Base-by-base conservation (phyloP, 2,888 invertebrate genomes). In the Lithophane leautieri region DNA sequence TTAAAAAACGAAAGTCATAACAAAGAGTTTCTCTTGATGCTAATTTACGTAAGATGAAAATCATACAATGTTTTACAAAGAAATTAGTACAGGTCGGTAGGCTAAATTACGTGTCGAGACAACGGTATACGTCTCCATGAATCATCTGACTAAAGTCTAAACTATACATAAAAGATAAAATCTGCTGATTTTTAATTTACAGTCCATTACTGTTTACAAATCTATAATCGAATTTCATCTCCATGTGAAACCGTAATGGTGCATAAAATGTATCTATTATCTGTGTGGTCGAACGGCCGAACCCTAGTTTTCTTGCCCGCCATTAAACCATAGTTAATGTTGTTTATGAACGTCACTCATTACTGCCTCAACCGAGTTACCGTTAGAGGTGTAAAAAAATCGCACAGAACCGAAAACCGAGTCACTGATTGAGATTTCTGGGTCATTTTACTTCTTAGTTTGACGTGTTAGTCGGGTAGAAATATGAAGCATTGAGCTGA, bases 351-450 rank as follows among this genome's bases (percentile, higher is more conserved):
- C 73, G 42, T 76, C 63, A 81, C 66, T n/a, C 50, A 50, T 8
- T 12, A 19, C 34, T 69, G 28, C 60, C 68, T 42, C 74, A 60
- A 34, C 71, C 67, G 70, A 75, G 66, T 77, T 79, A 87, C 87
- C 81, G 87, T 85, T 88, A 80, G 28, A 70, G 9, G 60, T 77
- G 75, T 70, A 74, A 79, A 84, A 82, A 83, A 80, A 77, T 79
- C 62, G 62, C 58, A 73, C 72, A 67, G 82, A 61, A 56, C 40
- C 69, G 58, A 73, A 79, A 82, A 81, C 82, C 9, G 70, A 75
- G 75, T 66, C 74, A 56, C 67, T 72, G 40, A 85, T 87, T 85
- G 80, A 88, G 87, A 83, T 87, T 85, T 82, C 77, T 87, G 67
- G 87, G 89, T 76, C 81, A 73, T 79, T 80, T 76, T 79, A 71